Evolutionary conservation across 2,888 invertebrate species (phyloP).

Genomic region (Smittia aterrima): DNA sequence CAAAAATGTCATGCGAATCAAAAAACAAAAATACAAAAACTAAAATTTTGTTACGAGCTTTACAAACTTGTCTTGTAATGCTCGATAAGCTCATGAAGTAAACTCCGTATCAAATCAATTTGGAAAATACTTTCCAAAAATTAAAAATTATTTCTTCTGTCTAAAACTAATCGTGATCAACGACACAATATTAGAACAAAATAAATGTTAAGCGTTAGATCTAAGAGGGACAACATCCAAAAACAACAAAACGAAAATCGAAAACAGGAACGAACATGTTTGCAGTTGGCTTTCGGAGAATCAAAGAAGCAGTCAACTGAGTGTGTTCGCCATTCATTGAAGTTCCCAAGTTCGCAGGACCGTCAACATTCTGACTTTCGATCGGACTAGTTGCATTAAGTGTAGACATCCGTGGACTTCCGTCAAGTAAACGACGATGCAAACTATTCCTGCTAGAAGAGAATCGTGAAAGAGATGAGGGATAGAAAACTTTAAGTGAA

Average conservation of each 20-base stretch:
- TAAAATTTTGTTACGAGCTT: not conserved
- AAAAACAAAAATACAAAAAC: not conserved
- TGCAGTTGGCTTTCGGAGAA: slow-evolving; percentile 54
- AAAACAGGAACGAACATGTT: slow-evolving; percentile 52
- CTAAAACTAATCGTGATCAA: not conserved
- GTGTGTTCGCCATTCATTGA: slow-evolving; percentile 29
- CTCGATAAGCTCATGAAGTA: no score
- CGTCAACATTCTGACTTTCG: slow-evolving; percentile 27
- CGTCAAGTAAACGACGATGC: slow-evolving; percentile 53
- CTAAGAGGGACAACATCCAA: not conserved
- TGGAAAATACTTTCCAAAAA: no score
- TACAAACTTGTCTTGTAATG: no score
- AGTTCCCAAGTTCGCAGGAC: slow-evolving; percentile 44
- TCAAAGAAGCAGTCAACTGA: slow-evolving; percentile 48
- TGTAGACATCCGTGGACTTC: slow-evolving; percentile 48
- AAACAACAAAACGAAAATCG: slow-evolving; percentile 1
- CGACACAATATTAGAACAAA: not conserved
- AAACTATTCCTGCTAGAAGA: slow-evolving; percentile 50
- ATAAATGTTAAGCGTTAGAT: not conserved
- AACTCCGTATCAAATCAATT: no score
- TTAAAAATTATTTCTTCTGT: no score
- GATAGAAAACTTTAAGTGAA: not conserved
- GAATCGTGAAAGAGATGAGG: not conserved
- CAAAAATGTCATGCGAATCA: not conserved
- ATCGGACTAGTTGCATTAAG: slow-evolving; percentile 45